A percentile compares a stretch with the other conserved stretches of the same genome.
Evolutionary conservation across 2,113 vertebrate genomes (phyloP).

Genomic region (Microtus ochrogaster): DNA sequence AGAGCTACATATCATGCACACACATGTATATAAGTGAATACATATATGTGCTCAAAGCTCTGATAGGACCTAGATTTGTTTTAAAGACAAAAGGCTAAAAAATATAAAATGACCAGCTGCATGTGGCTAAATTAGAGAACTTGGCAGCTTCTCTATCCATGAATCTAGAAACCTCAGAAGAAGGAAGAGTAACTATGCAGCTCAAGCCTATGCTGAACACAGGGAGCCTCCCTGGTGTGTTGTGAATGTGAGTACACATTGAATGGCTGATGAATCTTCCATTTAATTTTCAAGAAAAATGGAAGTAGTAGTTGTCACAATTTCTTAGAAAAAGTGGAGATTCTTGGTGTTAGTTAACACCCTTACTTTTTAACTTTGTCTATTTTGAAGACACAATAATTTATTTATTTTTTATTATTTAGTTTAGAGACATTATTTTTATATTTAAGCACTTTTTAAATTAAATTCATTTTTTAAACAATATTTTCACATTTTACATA

Average conservation of each 20-base stretch:
- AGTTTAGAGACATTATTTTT: too few species aligned
- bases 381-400: neutral
- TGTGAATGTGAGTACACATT: neutral
- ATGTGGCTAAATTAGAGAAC: neutral
- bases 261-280: neutral
- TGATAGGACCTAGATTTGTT: neutral
- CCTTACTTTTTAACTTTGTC: neutral
- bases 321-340: neutral
- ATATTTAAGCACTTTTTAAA: too few species aligned
- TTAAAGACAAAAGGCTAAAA: neutral
- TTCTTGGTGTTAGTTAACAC: neutral
- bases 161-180: neutral
- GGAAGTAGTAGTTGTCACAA: neutral
- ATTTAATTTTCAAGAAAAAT: neutral
- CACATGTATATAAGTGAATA: neutral
- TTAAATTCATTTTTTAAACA: too few species aligned
- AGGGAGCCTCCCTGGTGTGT: fast-evolving
- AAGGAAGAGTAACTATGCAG: neutral
- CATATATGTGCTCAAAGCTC: neutral
- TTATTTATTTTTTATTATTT: neutral
- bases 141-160: neutral
- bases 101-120: neutral
- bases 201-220: neutral
- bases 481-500: too few species aligned
- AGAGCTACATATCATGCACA: neutral